Percentiles rank a stretch among this genome's conserved stretches.
Conservation (phyloP, 2,888 invertebrate species). For the Epinotia bilunana region DNA sequence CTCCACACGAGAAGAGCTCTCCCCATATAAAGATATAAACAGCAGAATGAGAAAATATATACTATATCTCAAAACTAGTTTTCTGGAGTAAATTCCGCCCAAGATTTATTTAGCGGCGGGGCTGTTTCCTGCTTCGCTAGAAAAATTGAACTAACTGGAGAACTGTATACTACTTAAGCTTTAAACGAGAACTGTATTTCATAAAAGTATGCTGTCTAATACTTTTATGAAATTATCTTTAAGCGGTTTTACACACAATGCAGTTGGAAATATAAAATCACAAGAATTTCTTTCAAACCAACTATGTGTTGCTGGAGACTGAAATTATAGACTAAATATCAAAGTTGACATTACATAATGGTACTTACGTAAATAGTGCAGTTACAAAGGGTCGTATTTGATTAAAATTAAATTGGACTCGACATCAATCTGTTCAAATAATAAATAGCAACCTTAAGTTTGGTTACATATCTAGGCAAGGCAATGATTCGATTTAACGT, state of each 20-base stretch:
- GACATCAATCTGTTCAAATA: too few species aligned
- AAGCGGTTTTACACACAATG: background rate
- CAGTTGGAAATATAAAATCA: background rate
- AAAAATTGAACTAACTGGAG: background rate
- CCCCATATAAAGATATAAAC: background rate
- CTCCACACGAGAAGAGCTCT: too few species aligned
- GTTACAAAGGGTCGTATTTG: too few species aligned
- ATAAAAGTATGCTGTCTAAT: too few species aligned
- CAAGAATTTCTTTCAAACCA: background rate
- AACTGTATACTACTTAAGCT: background rate
- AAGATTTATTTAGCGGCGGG: background rate
- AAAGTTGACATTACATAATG: background rate
- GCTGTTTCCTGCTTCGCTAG: background rate
- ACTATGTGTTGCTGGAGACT: background rate
- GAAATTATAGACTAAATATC: background rate
- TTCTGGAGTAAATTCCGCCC: background rate
- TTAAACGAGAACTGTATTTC: too few species aligned
- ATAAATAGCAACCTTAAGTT: too few species aligned
- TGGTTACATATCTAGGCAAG: too few species aligned
- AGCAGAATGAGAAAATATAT: background rate
- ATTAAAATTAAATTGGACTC: too few species aligned
- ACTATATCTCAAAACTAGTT: conserved; percentile 4
- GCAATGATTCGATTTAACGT: too few species aligned
- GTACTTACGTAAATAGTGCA: too few species aligned
- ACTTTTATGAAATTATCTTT: background rate